A percentile compares a stretch with the other conserved stretches of the same genome.
Conservation (phyloP, 2,888 invertebrate genomes). For the Lasioglossum figueresi region DNA sequence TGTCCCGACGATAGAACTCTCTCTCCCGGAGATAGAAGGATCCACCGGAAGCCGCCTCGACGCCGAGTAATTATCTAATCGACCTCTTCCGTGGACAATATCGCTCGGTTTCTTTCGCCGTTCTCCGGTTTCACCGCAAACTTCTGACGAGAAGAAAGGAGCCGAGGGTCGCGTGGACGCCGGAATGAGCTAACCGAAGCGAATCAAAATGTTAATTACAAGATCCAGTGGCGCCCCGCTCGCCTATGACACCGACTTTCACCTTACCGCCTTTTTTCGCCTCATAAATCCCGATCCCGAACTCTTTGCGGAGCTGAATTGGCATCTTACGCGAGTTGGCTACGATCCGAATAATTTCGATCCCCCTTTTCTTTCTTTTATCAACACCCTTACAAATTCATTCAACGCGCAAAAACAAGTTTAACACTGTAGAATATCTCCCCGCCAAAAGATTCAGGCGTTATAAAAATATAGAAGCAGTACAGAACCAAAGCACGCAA, state of each 20-base stretch:
- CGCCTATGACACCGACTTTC: slow-evolving; percentile 4
- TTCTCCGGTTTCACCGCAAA: slow-evolving; percentile 28
- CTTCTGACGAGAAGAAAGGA: slow-evolving; percentile 32
- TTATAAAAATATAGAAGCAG: too few relatives aligned
- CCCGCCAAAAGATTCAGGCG: too few relatives aligned
- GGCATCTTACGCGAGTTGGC: neutral
- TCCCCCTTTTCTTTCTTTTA: too few relatives aligned
- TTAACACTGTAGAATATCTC: too few relatives aligned
- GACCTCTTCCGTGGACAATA: slow-evolving; percentile 55
- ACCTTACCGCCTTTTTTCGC: slow-evolving; percentile 38
- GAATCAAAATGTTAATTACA: slow-evolving; percentile 66
- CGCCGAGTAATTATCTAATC: slow-evolving; percentile 62
- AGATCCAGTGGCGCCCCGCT: slow-evolving; percentile 34
- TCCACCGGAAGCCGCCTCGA: slow-evolving; percentile 14
- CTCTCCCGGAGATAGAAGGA: slow-evolving; percentile 18
- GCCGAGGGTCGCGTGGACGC: neutral
- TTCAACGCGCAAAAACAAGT: too few relatives aligned
- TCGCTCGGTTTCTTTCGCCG: slow-evolving; percentile 33
- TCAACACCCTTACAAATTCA: too few relatives aligned
- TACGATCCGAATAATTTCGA: neutral
- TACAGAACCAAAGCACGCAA: too few relatives aligned
- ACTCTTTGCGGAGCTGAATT: slow-evolving; percentile 28
- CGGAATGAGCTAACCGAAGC: slow-evolving; percentile 32
- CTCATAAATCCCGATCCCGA: slow-evolving; percentile 39
- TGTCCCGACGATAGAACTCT: neutral